Conservation (phyloP, 2,113 vertebrate genomes). For the Leucopternis melanops region DNA sequence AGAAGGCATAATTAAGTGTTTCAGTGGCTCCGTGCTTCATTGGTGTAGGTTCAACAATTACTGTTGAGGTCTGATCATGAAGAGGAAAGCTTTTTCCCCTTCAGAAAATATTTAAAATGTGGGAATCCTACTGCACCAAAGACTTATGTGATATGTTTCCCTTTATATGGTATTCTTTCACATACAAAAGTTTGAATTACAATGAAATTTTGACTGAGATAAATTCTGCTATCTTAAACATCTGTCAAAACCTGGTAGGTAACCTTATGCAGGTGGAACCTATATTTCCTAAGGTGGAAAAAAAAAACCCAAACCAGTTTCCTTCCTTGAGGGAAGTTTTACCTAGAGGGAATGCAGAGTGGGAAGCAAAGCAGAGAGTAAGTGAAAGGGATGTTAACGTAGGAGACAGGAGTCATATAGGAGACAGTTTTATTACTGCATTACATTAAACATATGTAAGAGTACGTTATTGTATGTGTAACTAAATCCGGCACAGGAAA, state of each 20-base stretch:
- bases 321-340: not conserved
- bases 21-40: not conserved
- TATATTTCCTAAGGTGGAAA: not conserved
- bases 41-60: not conserved
- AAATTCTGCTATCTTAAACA: not conserved
- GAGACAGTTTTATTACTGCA: not conserved
- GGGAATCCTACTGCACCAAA: not conserved
- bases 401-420: not conserved
- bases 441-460: not conserved
- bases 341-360: not conserved
- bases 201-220: not conserved
- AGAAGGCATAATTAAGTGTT: slow-evolving; percentile 27
- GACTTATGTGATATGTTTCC: not conserved
- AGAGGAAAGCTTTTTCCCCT: not conserved
- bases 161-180: not conserved
- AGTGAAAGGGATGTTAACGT: not conserved
- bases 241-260: not conserved
- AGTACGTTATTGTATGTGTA: not conserved
- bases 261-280: not conserved
- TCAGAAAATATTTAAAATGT: not conserved
- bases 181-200: not conserved
- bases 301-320: not conserved
- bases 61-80: not conserved
- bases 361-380: not conserved
- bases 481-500: not conserved